Percentiles rank a stretch among this genome's conserved stretches.
These are phyloP conservation scores for Lutjanus argentimaculatus DNA, from an alignment of 2,797 vertebrate genomes.

Conservation along the genomic window DNA sequence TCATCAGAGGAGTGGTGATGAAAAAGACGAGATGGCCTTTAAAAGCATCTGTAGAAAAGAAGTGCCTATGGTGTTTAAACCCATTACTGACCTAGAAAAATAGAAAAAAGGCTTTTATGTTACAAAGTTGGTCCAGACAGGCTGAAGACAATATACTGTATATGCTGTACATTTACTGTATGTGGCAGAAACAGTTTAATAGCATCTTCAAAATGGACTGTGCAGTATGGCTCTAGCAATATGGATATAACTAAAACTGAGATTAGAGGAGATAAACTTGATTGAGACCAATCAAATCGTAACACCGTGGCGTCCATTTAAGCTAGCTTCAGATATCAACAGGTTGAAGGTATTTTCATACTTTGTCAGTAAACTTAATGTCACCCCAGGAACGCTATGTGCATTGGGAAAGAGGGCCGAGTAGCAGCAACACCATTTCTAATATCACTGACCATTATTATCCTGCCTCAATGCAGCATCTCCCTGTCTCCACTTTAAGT, in stretches of 20 bases:
- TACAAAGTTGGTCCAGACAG: conserved; percentile 35
- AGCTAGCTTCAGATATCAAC: conserved; percentile 15
- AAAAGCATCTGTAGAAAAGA: conserved; percentile 21
- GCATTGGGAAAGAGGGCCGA: not conserved
- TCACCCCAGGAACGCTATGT: not conserved
- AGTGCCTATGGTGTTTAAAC: conserved; percentile 5
- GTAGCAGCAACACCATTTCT: conserved; percentile 13
- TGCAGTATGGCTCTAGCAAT: conserved; percentile 25
- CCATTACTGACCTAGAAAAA: conserved; percentile 48
- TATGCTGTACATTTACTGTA: conserved; percentile 10
- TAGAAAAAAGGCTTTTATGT: conserved; percentile 45
- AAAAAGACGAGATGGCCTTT: conserved; percentile 8
- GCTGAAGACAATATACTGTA: not conserved
- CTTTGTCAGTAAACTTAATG: not conserved
- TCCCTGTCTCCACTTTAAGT: conserved; percentile 1
- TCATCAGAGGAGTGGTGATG: not conserved
- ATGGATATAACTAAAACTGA: conserved; percentile 25
- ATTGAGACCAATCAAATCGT: conserved; percentile 3
- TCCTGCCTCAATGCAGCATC: conserved; percentile 30
- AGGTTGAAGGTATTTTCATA: not conserved
- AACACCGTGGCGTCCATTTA: conserved; percentile 18
- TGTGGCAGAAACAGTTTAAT: conserved; percentile 18
- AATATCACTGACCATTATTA: not conserved
- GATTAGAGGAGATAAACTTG: conserved; percentile 17
- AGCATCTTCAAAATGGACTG: not conserved